Base-by-base conservation (phyloP, 1,140 invertebrate species). In the Zaprionus ghesquierei region DNA sequence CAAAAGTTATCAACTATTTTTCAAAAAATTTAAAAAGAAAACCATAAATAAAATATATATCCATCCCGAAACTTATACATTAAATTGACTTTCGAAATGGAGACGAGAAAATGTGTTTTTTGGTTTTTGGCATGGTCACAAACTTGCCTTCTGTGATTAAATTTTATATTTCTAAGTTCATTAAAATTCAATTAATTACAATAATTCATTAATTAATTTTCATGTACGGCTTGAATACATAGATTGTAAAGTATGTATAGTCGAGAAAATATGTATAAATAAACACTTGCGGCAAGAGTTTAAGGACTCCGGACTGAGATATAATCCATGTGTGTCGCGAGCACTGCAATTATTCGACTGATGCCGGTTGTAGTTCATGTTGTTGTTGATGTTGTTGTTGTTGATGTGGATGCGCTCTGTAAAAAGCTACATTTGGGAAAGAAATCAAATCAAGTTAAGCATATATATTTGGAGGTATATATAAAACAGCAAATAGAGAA, bases 381-480 rank as follows among this genome's bases (percentile, higher is more conserved):
- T 65, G 81, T 35, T 60, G 73, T 56, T 69, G 22, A 56, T 49
- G 64, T 68, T 56, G 35, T 46, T 50, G 58, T 68, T 56, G 54
- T 64, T 82, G 71, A 68, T 75, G 84, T 69, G 61, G 79, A 72
- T 65, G 75, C 55, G 66, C 65, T 35, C 84, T 89, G 84, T 82
- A 89, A 87, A 74, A 82, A 74, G 82, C 82, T 87, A 87, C 84
- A 87, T 87, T 87, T 87, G 79, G 82, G 84, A 87, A 87, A 87
- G 75, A 87, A 87, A 87, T 89, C 76, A 87, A 82, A 87, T 87
- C 82, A 87, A 75, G 76, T 87, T 87, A 87, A 82, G 77, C 65
- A 73, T 87, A 73, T 73, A 84, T 62, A 73, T n/a, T n/a, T 80
- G 53, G 64, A 46, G 27, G 60, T 66, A 82, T 74, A 77, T 74